phyloP scores from a whole-genome alignment of 2,888 invertebrate species.

The Choreutis nemorana region DNA sequence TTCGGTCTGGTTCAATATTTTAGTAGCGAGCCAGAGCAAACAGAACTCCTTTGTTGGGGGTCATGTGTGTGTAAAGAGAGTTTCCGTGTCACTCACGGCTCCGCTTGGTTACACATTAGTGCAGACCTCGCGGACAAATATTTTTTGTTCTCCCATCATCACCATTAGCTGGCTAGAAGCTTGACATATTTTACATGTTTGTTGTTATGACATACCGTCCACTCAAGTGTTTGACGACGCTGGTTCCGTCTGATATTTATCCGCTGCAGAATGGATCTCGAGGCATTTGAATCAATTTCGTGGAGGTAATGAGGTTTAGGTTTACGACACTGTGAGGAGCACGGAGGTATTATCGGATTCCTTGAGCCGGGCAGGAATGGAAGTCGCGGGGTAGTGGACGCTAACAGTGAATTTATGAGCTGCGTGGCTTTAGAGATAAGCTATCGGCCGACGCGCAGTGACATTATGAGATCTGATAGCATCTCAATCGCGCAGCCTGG shows the following conservation, averaged over 20 bases:
- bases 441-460: slow-evolving; percentile 28
- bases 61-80: slow-evolving; percentile 61
- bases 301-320: not conserved
- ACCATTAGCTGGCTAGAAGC: slow-evolving; percentile 33
- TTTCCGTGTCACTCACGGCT: slow-evolving; percentile 55
- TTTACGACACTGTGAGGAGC: not conserved
- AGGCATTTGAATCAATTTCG: not conserved
- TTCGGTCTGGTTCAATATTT: slow-evolving; percentile 57
- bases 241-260: slow-evolving; percentile 4
- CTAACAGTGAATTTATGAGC: slow-evolving; percentile 22
- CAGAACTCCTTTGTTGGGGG: slow-evolving; percentile 60
- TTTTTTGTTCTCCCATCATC: slow-evolving; percentile 59
- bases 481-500: slow-evolving; percentile 27
- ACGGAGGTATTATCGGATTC: slow-evolving; percentile 13
- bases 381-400: slow-evolving; percentile 11
- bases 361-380: slow-evolving; percentile 9
- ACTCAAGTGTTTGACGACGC: slow-evolving; percentile 9
- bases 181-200: slow-evolving; percentile 36
- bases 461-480: slow-evolving; percentile 38
- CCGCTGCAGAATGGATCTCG: slow-evolving; percentile 2
- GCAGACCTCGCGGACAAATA: slow-evolving; percentile 44
- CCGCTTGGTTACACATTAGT: slow-evolving; percentile 56
- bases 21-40: slow-evolving; percentile 61
- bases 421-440: slow-evolving; percentile 28
- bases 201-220: slow-evolving; percentile 28